phyloP scores from a whole-genome alignment of 2,888 invertebrate genomes.

The Calameuta filiformis region DNA sequence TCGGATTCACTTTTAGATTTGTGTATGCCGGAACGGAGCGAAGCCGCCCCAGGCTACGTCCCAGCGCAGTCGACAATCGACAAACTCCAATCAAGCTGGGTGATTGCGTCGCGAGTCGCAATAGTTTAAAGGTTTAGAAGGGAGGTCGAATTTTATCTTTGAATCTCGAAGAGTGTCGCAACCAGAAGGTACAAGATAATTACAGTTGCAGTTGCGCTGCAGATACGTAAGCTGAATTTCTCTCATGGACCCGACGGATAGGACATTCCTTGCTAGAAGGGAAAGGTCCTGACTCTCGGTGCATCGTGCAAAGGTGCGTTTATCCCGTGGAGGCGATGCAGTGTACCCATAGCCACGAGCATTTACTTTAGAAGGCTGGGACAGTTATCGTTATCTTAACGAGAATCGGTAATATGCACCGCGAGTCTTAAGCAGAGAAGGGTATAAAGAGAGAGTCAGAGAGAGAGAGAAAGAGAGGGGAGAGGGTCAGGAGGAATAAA shows the following conservation, averaged over 20 bases:
- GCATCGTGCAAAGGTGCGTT: background rate
- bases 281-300: background rate
- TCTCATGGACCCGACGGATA: background rate
- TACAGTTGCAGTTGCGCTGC: background rate
- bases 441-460: background rate
- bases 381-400: constrained; percentile 54
- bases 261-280: background rate
- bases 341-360: background rate
- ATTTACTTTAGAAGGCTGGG: constrained; percentile 27
- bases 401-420: constrained; percentile 57
- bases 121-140: background rate
- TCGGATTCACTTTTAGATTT: background rate
- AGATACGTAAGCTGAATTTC: background rate
- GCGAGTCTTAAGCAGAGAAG: constrained; percentile 6
- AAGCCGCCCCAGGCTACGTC: background rate
- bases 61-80: background rate
- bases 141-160: background rate
- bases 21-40: background rate
- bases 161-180: background rate
- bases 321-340: background rate
- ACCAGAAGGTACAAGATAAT: background rate
- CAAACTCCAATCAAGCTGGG: background rate
- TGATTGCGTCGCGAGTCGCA: background rate
- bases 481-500: background rate
- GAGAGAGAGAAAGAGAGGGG: too few species aligned